A percentile compares a stretch with the other conserved stretches of the same genome.
Evolutionary conservation across 2,797 vertebrate species (phyloP).

Genomic region (Muscicapa striata): DNA sequence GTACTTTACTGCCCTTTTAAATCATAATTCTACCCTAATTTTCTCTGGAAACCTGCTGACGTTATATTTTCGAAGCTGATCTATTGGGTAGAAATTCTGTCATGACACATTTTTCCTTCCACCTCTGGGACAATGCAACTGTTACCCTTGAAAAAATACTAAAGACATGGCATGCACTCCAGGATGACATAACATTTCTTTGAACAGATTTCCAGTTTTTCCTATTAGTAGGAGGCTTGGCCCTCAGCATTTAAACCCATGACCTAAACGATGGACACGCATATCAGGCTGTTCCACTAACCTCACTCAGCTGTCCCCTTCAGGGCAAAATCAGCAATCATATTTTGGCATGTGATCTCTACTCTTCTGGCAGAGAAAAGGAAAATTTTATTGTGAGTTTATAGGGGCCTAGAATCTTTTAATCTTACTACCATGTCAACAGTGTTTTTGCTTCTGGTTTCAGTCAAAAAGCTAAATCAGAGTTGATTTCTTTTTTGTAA

Average conservation of each 20-base stretch:
- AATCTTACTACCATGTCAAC: not conserved
- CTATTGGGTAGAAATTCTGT: not conserved
- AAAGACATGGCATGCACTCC: not conserved
- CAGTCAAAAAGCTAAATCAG: not conserved
- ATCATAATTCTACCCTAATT: not conserved
- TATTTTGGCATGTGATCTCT: not conserved
- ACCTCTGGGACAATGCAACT: not conserved
- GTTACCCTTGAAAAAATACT: not conserved
- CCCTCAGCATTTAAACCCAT: not conserved
- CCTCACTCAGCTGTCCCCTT: not conserved
- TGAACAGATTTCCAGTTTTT: not conserved
- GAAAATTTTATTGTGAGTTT: not conserved
- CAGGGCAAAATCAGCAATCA: not conserved
- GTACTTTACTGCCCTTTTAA: not conserved
- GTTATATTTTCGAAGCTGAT: not conserved
- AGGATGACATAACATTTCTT: not conserved
- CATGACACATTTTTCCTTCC: not conserved
- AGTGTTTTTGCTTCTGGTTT: constrained; percentile 2
- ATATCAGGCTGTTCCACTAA: not conserved
- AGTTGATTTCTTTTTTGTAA: not conserved
- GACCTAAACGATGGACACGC: not conserved
- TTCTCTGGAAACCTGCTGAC: not conserved
- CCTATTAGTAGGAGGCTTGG: not conserved
- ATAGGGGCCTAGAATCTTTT: not conserved
- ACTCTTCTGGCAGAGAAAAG: not conserved